Conservation (phyloP, 2,113 vertebrate species). For the Asarcornis scutulata region DNA sequence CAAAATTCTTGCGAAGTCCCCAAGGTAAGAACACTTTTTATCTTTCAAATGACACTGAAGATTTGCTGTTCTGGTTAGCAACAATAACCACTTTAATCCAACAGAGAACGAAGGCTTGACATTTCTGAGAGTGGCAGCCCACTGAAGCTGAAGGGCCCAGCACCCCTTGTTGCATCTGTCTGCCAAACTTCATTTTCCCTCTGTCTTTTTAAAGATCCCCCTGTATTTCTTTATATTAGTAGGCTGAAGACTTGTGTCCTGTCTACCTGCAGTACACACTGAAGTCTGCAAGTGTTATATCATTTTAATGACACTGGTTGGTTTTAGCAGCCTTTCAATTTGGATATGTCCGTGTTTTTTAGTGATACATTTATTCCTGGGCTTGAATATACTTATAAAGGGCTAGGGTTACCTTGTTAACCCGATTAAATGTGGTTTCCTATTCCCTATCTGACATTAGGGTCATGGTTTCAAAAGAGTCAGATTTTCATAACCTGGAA, state of each 20-base stretch:
- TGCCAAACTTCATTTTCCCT: not conserved
- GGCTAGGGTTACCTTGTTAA: not conserved
- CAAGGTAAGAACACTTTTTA: conserved; percentile 78
- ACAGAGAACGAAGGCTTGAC: conserved; percentile 49
- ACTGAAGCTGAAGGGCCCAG: not conserved
- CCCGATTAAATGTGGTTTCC: not conserved
- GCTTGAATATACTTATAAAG: not conserved
- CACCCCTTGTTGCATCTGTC: conserved; percentile 21
- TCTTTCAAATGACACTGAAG: conserved; percentile 54
- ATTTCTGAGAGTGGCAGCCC: conserved; percentile 30
- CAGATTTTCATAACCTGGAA: not conserved
- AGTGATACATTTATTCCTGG: not conserved
- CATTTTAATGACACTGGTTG: not conserved
- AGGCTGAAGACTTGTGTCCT: not conserved
- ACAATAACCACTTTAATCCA: conserved; percentile 47
- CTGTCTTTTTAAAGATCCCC: not conserved
- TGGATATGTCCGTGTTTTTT: not conserved
- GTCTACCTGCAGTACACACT: not conserved
- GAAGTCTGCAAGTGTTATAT: not conserved
- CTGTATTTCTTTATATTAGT: not conserved
- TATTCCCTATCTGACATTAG: not conserved
- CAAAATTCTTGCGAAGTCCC: conserved; percentile 71
- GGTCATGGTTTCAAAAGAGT: not conserved
- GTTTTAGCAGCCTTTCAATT: conserved; percentile 6
- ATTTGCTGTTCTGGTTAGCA: conserved; percentile 37